Percentiles rank a stretch among this genome's conserved stretches.
phyloP scores from a whole-genome alignment of 2,888 invertebrate genomes.

The Drosophila aldrichi region DNA sequence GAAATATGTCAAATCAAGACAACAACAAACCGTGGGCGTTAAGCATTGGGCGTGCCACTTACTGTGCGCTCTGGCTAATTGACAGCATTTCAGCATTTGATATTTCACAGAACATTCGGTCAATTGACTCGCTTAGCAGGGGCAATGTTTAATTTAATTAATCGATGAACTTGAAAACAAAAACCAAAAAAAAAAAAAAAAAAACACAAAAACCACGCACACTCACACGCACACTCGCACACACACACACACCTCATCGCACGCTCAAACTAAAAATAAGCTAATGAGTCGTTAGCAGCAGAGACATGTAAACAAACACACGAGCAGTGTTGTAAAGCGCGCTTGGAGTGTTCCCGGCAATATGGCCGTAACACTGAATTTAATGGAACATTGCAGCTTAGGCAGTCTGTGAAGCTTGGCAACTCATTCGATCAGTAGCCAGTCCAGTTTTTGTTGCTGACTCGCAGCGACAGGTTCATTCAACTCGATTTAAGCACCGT shows the following conservation, averaged over 20 bases:
- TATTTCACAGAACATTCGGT: slow-evolving; percentile 12
- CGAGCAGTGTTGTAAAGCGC: slow-evolving; percentile 13
- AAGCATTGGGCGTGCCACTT: not conserved
- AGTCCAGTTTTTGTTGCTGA: too few species aligned
- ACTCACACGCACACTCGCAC: not conserved
- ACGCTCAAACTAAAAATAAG: slow-evolving; percentile 9
- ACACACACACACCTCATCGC: not conserved
- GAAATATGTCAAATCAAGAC: slow-evolving; percentile 49
- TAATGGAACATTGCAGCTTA: too few species aligned
- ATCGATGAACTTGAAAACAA: slow-evolving; percentile 67
- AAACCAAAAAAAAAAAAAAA: not conserved
- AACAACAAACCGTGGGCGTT: slow-evolving; percentile 13
- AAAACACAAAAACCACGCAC: not conserved
- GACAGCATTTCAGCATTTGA: slow-evolving; percentile 23
- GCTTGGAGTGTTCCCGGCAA: not conserved
- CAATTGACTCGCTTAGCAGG: slow-evolving; percentile 20
- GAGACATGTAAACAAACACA: slow-evolving; percentile 10
- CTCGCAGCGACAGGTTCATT: not conserved
- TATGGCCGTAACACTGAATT: not conserved
- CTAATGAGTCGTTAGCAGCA: not conserved
- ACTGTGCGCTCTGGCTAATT: slow-evolving; percentile 21
- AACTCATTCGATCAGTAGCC: not conserved
- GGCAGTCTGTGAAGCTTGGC: not conserved
- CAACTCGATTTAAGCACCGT: not conserved
- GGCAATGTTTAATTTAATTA: slow-evolving; percentile 54